Evolutionary conservation across 2,888 invertebrate species (phyloP), one percentile per base, ranked within the genome.

Genomic region (Spialia ferax): DNA sequence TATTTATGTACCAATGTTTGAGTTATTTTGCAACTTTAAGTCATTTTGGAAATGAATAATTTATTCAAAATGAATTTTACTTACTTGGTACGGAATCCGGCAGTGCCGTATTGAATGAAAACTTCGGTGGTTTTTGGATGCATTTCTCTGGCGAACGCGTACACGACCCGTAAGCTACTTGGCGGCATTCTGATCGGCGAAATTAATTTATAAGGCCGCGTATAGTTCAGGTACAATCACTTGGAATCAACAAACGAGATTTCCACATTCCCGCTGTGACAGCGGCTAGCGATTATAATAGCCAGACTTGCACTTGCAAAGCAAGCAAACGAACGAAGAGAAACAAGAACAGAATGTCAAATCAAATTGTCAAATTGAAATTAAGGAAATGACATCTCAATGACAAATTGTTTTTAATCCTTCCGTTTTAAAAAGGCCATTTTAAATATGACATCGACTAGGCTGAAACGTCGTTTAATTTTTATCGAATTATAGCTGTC

Each of bases 11-110:
- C 67, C 68, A 71, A 69, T 72, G 70, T 57, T 68, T 70, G 63
- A 69, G 62, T 59, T 75, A 78, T 74, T 75, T 63, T 71, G 35
- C 54, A 48, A 68, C 57, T 76, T 76, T 73, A 75, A 77, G 72
- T 73, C 68, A 52, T 29, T 70, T 75, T 70, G 72, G 73, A 68
- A 73, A 71, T 76, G 77, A 73, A 75, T 74, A 71, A 70, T 72
- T 73, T 66, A 22, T 69, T 74, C 35, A 35, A 35, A 35, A 35
- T 35, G 11, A 35, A 35, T 35, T 76, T 73, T 78, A 93, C 95
- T 95, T 89, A 97, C 97, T 95, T 96, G 79, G 96, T 96, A 79
- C 97, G 95, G 87, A 97, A 97, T 82, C 97, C 97, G 76, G 97
- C 97, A 70, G 97, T 97, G 76, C 97, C 97, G 93, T 97, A 97